Base-by-base conservation (phyloP, 2,888 invertebrate species). In the Brachylomia viminalis region DNA sequence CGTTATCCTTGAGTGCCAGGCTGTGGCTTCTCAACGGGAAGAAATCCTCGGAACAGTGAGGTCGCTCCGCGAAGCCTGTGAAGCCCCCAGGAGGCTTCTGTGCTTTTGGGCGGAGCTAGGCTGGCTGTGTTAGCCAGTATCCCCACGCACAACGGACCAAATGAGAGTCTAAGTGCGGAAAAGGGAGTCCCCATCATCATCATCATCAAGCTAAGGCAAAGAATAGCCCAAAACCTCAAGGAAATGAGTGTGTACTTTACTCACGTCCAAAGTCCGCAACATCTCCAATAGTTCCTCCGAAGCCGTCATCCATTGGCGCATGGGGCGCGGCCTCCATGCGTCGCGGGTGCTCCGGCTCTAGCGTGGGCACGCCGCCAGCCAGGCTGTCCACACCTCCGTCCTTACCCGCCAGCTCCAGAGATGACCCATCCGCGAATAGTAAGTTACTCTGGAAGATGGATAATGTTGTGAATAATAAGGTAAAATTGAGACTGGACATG, bases 231-330 rank as follows among this genome's bases (percentile, higher is more conserved):
- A 10, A 47, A 30, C 49, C 15, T 65, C 13, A 2, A 67, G 23
- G 20, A 30, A 38, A 7, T 5, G 4, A 0, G 27, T 68, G 27
- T 68, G 15, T 71, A 20, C 49, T 33, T 30, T 54, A 47, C 72
- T 96, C 94, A 98, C 98, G 98, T 92, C 98, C 98, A 92, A 98
- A 98, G 91, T 98, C 98, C 86, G 98, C 98, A 6, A 98, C 98
- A 90, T 98, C 98, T 2, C 98, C 98, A 68, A 98, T 97, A 86
- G 98, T 97, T 27, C 97, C 98, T 38, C 98, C 98, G 95, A 99
- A 99, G 17, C 98, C 98, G 93, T 99, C 99, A 90, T 98, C 98
- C 90, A 98, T 95, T 71, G 92, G 97, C 42, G 97, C 97, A 23
- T 98, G 98, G 7, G 98, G 97, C 83, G 98, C 98, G 66, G 98